A percentile compares a stretch with the other conserved stretches of the same genome.
These are phyloP conservation scores for Tetropium fuscum DNA, from an alignment of 2,888 invertebrate genomes.

Conservation along the genomic window DNA sequence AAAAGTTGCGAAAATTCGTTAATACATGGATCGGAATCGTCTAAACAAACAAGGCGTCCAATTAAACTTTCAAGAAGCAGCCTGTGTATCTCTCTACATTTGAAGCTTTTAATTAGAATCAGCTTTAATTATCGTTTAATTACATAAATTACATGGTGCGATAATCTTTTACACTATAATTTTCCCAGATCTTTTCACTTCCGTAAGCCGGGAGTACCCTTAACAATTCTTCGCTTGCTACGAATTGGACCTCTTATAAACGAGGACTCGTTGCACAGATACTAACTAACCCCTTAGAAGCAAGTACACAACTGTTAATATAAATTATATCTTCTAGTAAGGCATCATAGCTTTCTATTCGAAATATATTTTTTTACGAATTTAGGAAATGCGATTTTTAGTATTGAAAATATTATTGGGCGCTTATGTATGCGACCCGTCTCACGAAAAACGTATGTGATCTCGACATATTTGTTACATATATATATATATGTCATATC, in stretches of 20 bases:
- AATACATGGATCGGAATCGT: constrained; percentile 33
- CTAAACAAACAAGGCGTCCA: constrained; percentile 33
- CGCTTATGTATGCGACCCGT: no score
- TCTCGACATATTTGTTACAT: no score
- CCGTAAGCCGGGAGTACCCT: constrained; percentile 11
- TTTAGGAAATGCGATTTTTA: no score
- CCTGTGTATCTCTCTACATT: constrained; percentile 49
- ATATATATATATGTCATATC: no score
- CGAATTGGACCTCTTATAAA: constrained; percentile 27
- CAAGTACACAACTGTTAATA: constrained; percentile 13
- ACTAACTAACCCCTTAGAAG: no score
- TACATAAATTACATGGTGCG: constrained; percentile 47
- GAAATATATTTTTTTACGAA: no score
- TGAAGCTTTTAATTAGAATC: constrained; percentile 52
- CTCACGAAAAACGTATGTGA: no score
- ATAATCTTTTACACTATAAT: constrained; percentile 43
- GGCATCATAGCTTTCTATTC: no score
- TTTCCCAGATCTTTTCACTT: constrained; percentile 38
- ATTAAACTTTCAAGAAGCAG: constrained; percentile 47
- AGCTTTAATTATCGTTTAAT: constrained; percentile 53
- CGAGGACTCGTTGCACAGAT: no score
- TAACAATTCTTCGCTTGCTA: constrained; percentile 14
- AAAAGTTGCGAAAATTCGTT: constrained; percentile 33
- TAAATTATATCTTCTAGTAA: background rate
- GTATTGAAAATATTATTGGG: no score